Evolutionary conservation across 1,140 invertebrate species (phyloP).

Genomic region (Dinoponera quadriceps): DNA sequence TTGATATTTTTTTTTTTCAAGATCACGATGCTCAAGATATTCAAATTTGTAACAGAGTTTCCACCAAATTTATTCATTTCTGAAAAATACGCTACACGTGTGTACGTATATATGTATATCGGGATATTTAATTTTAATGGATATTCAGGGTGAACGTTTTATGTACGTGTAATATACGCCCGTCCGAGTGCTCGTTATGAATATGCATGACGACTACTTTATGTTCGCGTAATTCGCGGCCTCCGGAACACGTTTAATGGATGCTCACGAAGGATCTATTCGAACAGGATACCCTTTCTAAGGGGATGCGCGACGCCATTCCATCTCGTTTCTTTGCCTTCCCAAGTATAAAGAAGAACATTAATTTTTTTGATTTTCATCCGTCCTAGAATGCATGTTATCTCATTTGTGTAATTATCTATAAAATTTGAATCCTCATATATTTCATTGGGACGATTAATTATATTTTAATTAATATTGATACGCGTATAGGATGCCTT

Average conservation of each 20-base stretch:
- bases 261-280: conserved; percentile 30
- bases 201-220: conserved; percentile 35
- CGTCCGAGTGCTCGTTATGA: conserved; percentile 12
- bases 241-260: conserved; percentile 12
- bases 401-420: background rate
- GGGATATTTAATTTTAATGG: background rate
- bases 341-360: background rate
- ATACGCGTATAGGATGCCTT: background rate
- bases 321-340: background rate
- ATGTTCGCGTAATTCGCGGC: conserved; percentile 37
- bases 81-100: too few relatives aligned
- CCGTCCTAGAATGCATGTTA: background rate
- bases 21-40: background rate
- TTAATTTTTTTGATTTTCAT: background rate
- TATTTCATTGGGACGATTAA: conserved; percentile 29
- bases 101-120: too few relatives aligned
- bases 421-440: conserved; percentile 4
- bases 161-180: conserved; percentile 1
- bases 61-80: background rate
- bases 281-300: background rate
- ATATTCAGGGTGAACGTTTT: conserved; percentile 19
- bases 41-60: background rate
- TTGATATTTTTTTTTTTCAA: conserved; percentile 20
- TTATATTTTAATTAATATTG: conserved; percentile 44
- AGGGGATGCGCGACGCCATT: background rate